Evolutionary conservation across 2,888 invertebrate genomes (phyloP), one percentile per base, ranked within the genome.

Genomic region (Flexamia atlantica): DNA sequence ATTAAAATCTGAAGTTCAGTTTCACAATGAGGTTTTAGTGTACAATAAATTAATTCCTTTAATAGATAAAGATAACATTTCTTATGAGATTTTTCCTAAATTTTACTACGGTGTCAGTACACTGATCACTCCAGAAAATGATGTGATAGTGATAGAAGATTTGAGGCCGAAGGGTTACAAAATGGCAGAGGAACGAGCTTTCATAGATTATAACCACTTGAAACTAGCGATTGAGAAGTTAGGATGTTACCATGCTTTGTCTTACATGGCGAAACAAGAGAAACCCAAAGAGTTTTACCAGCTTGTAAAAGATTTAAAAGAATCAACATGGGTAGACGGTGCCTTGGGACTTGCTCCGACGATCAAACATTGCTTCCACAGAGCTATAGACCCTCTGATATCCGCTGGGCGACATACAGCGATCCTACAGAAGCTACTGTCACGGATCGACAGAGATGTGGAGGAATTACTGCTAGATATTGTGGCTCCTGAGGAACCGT

Each of bases 211-310:
- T 36, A 88, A 88, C 0, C 89, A 89, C 50, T 87, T 88, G 72
- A 40, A 84, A 0, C 50, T 86, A 60, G 57, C 86, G 76, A 20
- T 89, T 20, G 84, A 80, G 40, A 72, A 87, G 1, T 85, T 90
- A 14, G 88, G 89, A 0, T 85, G 85, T 7, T 87, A 89, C 32
- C 90, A 90, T 84, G 88, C 90, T 23, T 86, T 88, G 30, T 89
- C 89, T 0, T 86, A 89, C 72, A 86, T 87, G 0, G 82, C 88
- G 10, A 88, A 89, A 50, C 87, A 89, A 57, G 88, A 87, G 81
- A 85, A 88, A 1, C 86, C 85, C 23, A 64, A 84, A 9, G 42
- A 84, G 30, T 84, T 85, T 46, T 28, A 46, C 0, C 17, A n/a
- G n/a, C 23, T 36, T 7, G 72, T 46, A 0, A 28, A 50, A 28